These are phyloP conservation scores for Eretmochelys imbricata DNA, from an alignment of 2,113 vertebrate genomes.

Conservation along the genomic window DNA sequence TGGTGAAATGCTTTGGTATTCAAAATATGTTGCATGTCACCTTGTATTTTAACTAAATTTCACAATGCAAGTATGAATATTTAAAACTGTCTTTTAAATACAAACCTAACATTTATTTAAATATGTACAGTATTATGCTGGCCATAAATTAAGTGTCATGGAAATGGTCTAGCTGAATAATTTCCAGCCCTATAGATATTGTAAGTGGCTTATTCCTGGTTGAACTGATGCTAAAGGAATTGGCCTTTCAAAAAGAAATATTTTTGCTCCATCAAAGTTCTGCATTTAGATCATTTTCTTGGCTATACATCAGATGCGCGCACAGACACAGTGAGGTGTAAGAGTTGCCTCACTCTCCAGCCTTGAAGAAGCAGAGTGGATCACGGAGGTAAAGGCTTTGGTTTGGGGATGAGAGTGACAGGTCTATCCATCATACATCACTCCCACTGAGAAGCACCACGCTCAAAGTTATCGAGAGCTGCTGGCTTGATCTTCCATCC, in stretches of 20 bases:
- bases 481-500: not conserved
- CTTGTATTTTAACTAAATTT: conserved; percentile 7
- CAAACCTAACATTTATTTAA: not conserved
- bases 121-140: not conserved
- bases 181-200: not conserved
- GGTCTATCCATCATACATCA: not conserved
- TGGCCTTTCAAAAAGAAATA: not conserved
- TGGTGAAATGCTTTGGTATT: conserved; percentile 5
- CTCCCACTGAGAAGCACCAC: not conserved
- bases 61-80: not conserved
- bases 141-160: not conserved
- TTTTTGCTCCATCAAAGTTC: not conserved
- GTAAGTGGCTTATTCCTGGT: not conserved
- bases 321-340: not conserved
- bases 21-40: not conserved
- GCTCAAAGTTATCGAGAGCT: not conserved
- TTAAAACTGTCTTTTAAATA: not conserved
- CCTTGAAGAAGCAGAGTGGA: rapidly evolving
- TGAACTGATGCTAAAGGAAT: not conserved
- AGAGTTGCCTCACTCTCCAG: not conserved
- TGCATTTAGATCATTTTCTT: not conserved
- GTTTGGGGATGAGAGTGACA: not conserved
- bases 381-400: not conserved
- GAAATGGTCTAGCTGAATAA: not conserved
- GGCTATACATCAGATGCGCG: not conserved